Percentiles rank a stretch among this genome's conserved stretches.
phyloP scores from a whole-genome alignment of 2,797 vertebrate genomes.

The Sebastes nivosus region DNA sequence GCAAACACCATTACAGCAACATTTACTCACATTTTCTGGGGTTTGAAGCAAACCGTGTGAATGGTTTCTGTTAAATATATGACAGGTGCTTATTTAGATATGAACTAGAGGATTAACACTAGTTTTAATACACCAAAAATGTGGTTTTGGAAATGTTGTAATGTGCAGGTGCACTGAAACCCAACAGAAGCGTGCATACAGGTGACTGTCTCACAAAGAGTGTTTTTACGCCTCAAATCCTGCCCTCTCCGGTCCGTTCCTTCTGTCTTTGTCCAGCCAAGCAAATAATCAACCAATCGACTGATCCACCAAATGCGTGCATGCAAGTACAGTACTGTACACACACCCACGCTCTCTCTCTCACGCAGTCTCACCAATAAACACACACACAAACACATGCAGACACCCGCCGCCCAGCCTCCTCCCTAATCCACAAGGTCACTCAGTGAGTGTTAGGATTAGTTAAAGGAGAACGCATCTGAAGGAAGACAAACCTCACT shows the following conservation, averaged over 20 bases:
- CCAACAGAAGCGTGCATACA: conserved; percentile 31
- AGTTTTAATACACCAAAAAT: not conserved
- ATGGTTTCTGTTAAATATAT: not conserved
- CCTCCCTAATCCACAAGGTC: conserved; percentile 36
- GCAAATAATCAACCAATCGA: conserved; percentile 49
- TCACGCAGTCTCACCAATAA: not conserved
- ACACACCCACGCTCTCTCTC: conserved; percentile 27
- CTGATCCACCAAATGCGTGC: conserved; percentile 26
- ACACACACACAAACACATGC: conserved; percentile 13
- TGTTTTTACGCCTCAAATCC: conserved; percentile 2
- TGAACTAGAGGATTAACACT: not conserved
- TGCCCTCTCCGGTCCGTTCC: conserved; percentile 8
- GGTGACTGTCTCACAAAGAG: conserved; percentile 23
- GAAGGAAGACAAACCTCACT: not conserved
- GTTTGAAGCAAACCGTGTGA: not conserved
- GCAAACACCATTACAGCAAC: conserved; percentile 21
- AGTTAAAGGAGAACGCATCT: conserved; percentile 9
- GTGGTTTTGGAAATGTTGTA: not conserved
- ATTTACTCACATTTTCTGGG: not conserved
- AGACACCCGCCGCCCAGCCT: conserved; percentile 21
- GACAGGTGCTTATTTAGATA: not conserved
- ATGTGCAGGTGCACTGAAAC: conserved; percentile 34
- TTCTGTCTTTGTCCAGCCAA: conserved; percentile 55
- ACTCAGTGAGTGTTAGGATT: conserved; percentile 2
- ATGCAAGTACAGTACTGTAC: conserved; percentile 24